Evolutionary conservation across 2,888 invertebrate species (phyloP), one percentile per base, ranked within the genome.

Genomic region (Scaptomyza tumidula): DNA sequence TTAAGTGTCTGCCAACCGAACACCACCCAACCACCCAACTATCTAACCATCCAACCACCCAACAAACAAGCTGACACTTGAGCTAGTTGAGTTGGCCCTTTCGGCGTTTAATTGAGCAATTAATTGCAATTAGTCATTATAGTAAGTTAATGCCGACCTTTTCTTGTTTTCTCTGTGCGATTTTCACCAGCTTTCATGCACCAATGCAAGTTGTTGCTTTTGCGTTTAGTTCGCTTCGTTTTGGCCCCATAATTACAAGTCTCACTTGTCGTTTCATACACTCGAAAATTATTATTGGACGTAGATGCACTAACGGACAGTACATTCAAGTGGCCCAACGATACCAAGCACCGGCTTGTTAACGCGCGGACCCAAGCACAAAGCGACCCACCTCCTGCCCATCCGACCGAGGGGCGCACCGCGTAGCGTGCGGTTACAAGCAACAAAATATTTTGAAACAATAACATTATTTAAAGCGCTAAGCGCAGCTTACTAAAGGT

Each of bases 101-200:
- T 52, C 53, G 54, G 39, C 77, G 66, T 55, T 69, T 80, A 85
- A 85, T 81, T 76, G 73, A 55, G 67, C 80, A 75, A 80, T 84
- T 82, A 84, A 78, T 82, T 75, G 76, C 80, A 80, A 78, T 83
- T 79, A 78, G 83, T 62, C 48, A 54, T 63, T 67, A 65, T 58
- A 39, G 37, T 37, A 66, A 66, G 67, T 58, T 73, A 65, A 29
- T 43, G 76, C 24, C 44, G 29, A 0, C 35, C 37, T 14, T 35
- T 35, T 33, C 19, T 33, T 24, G 16, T 4, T n/a, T 13, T 16
- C 11, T 27, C 13, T n/a, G 10, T 33, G 31, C 2, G 16, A 59
- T 46, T 52, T 59, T 49, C 58, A 35, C 27, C 6, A 24, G 39
- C 10, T 54, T 19, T 45, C 27, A 19, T 55, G 55, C 24, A 49